phyloP scores from a whole-genome alignment of 2,113 vertebrate species.

The Aegithalos caudatus region DNA sequence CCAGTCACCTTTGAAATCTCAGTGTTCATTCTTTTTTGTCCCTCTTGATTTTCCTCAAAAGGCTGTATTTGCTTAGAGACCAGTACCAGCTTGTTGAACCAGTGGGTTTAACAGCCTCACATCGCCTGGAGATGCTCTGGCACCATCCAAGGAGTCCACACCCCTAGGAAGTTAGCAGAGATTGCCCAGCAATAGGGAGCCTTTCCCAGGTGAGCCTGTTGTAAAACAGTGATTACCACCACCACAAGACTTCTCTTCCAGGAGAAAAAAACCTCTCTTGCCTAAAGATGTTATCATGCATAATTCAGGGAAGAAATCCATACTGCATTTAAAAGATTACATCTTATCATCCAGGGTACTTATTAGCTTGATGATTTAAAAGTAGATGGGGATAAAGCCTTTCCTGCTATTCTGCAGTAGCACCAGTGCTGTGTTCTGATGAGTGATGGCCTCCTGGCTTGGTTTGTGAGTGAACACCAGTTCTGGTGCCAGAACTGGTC shows the following conservation, averaged over 20 bases:
- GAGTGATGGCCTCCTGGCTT: not conserved
- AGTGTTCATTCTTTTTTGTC: not conserved
- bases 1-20: not conserved
- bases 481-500: not conserved
- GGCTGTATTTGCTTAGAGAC: not conserved
- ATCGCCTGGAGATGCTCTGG: not conserved
- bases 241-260: not conserved
- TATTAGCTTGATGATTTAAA: conserved; percentile 59
- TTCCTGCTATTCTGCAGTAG: not conserved
- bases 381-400: not conserved
- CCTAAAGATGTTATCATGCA: conserved; percentile 55
- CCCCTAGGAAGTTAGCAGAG: not conserved
- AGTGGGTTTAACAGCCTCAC: not conserved
- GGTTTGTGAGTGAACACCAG: not conserved
- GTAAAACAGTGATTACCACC: not conserved
- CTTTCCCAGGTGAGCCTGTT: not conserved
- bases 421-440: not conserved
- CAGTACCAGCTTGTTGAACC: not conserved
- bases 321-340: conserved; percentile 69
- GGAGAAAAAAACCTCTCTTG: not conserved
- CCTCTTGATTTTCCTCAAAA: not conserved
- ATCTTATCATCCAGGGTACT: conserved; percentile 59
- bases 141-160: not conserved
- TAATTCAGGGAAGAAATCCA: conserved; percentile 66
- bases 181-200: not conserved